Evolutionary conservation across 2,888 invertebrate species (phyloP).

Genomic region (Eristalis intricaria): DNA sequence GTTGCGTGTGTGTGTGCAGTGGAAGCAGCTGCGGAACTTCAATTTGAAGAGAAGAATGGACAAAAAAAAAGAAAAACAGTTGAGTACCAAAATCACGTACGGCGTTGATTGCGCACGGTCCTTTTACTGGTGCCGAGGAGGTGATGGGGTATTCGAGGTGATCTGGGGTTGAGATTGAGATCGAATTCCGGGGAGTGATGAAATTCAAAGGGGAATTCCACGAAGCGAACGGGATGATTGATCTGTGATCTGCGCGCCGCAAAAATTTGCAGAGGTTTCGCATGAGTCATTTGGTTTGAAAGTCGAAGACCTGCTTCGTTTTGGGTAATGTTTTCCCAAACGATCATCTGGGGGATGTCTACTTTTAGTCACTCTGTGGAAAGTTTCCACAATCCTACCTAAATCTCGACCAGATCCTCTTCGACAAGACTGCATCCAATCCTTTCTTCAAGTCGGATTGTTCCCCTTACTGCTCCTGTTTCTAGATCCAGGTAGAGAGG

Average conservation of each 20-base stretch:
- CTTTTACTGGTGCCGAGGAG: not conserved
- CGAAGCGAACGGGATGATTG: not conserved
- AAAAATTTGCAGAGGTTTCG: not conserved
- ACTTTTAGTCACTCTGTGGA: too few species aligned
- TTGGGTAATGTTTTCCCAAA: too few species aligned
- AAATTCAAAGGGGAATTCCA: not conserved
- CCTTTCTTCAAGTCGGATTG: too few species aligned
- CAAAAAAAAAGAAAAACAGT: too few species aligned
- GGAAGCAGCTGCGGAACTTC: constrained; percentile 22
- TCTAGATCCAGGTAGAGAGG: too few species aligned
- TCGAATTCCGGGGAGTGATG: not conserved
- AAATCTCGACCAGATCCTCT: too few species aligned
- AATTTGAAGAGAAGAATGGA: not conserved
- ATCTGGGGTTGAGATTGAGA: not conserved
- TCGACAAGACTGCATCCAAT: too few species aligned
- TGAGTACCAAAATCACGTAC: not conserved
- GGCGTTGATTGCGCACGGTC: not conserved
- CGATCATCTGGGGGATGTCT: too few species aligned
- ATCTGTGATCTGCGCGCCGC: not conserved
- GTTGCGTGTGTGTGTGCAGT: not conserved
- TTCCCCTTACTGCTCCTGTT: too few species aligned
- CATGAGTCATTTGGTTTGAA: not conserved
- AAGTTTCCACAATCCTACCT: too few species aligned
- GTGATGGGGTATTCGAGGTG: not conserved
- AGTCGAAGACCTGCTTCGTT: too few species aligned